phyloP scores from a whole-genome alignment of 2,113 vertebrate species.

The Gnathonemus longibarbis region DNA sequence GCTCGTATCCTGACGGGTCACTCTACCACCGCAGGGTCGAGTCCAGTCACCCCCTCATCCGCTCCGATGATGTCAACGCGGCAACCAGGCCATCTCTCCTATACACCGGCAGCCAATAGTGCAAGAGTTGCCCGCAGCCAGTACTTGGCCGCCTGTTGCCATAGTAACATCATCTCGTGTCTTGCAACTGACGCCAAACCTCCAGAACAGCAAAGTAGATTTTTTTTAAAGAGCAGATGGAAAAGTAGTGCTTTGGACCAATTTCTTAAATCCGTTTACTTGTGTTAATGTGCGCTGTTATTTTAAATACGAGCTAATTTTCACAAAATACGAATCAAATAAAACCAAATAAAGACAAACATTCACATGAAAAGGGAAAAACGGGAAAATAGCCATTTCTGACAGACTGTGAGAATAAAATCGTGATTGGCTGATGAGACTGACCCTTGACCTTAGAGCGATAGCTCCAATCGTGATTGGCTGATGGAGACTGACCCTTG shows the following conservation, averaged over 20 bases:
- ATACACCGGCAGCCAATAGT: conserved; percentile 37
- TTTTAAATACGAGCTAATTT: not conserved
- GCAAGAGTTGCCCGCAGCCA: conserved; percentile 36
- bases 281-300: not conserved
- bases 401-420: not conserved
- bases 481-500: not conserved
- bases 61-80: conserved; percentile 30
- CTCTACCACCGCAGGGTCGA: not conserved
- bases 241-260: not conserved
- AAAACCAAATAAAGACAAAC: not conserved
- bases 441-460: not conserved
- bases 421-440: not conserved
- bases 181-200: conserved; percentile 24
- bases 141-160: conserved; percentile 39
- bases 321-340: not conserved
- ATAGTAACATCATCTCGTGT: conserved; percentile 40
- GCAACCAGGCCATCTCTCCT: conserved; percentile 16
- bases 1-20: not conserved
- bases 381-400: not conserved
- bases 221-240: not conserved
- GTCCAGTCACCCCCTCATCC: conserved; percentile 1
- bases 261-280: not conserved
- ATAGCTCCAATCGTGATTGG: not conserved
- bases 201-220: conserved; percentile 14
- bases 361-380: not conserved